Evolutionary conservation across 2,113 vertebrate species (phyloP).

Genomic region (Hipposideros armiger): DNA sequence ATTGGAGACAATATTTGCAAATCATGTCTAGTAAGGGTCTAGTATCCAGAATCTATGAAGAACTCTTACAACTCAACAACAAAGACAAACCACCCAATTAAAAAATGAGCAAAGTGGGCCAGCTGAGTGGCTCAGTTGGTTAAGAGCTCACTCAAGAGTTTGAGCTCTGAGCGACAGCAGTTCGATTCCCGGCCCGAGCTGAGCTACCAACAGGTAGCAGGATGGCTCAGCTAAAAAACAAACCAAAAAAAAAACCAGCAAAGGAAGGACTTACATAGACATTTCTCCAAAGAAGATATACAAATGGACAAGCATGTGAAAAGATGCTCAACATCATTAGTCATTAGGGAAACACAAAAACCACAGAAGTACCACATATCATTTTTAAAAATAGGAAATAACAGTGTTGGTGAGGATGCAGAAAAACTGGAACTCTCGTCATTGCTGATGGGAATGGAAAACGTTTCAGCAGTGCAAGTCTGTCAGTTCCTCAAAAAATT

Average conservation of each 20-base stretch:
- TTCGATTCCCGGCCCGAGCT: too few species aligned
- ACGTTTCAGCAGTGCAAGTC: not conserved
- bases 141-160: too few species aligned
- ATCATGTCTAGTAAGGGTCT: not conserved
- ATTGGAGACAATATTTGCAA: conserved; percentile 5
- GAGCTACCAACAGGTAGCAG: too few species aligned
- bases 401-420: not conserved
- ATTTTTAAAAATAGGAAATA: not conserved
- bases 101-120: not conserved
- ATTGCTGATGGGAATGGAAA: not conserved
- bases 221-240: too few species aligned
- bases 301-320: not conserved
- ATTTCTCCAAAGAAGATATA: not conserved
- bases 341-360: not conserved
- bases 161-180: too few species aligned
- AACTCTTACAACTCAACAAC: not conserved
- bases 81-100: not conserved
- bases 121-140: too few species aligned
- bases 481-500: conserved; percentile 36
- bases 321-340: not conserved
- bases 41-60: not conserved
- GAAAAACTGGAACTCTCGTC: not conserved
- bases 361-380: not conserved
- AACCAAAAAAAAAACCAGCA: too few species aligned
- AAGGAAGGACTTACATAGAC: not conserved